Evolutionary conservation across 2,113 vertebrate species (phyloP), one percentile per base, ranked within the genome.

Genomic region (Poicephalus gulielmi): DNA sequence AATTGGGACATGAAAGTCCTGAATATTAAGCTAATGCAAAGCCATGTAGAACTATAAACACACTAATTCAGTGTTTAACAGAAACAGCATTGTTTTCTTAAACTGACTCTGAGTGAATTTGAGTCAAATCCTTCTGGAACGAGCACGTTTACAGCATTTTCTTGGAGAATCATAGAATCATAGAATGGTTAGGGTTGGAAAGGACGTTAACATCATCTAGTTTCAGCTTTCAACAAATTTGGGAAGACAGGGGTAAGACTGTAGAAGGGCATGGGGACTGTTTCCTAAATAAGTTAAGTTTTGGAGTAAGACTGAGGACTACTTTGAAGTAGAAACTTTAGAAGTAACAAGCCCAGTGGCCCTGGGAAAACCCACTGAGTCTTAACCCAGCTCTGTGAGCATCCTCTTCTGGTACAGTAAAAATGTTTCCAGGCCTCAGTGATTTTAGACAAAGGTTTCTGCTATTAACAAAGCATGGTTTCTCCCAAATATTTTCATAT

Each of bases 381-480:
- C 49, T 64, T 83, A 41, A 53, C 11, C 19, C 19, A 47, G 7
- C 41, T 64, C 43, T 52, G 16, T 41, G 60, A 8, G n/a, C 53
- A 74, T 27, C 41, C 22, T 73, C 22, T 67, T 70, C 55, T 47
- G 47, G 27, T 31, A 47, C 14, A 44, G 39, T n/a, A 43, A 23
- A 79, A 74, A 37, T 59, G 47, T 47, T 90, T 79, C n/a, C 31
- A 69, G 74, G 11, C 44, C 43, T 59, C 30, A 2, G 7, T 70
- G n/a, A 43, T 70, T 64, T 66, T 43, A 75, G n/a, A 47, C 23
- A 66, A 47, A 79, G 31, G 12, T 46, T 86, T 63, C n/a, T 69
- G 25, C 19, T 41, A 16, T 16, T 46, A 37, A 43, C 0, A 3
- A 59, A 79, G 8, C 18, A 31, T 0, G 0, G 7, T 67, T 77